Evolutionary conservation across 2,888 invertebrate genomes (phyloP).

Genomic region (Pseudococcus jackbeardsleyi): DNA sequence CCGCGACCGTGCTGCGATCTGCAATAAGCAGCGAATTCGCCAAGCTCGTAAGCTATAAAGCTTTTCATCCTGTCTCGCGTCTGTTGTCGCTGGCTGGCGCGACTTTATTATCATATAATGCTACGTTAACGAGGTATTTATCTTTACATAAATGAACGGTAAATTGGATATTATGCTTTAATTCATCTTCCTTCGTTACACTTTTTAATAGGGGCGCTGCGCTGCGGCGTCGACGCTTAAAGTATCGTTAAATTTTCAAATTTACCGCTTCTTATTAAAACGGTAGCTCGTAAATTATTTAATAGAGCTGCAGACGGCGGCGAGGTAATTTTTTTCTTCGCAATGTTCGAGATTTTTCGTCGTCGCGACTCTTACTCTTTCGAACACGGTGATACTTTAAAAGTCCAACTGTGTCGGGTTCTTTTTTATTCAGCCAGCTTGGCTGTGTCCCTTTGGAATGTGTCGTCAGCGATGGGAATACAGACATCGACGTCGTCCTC

Average conservation of each 20-base stretch:
- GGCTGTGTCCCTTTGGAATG: neutral
- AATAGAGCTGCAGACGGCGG: slow-evolving; percentile 3
- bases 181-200: slow-evolving; percentile 51
- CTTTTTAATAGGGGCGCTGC: slow-evolving; percentile 37
- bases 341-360: neutral
- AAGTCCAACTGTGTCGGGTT: neutral
- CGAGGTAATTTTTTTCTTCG: neutral
- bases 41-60: neutral
- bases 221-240: slow-evolving; percentile 36
- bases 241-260: slow-evolving; percentile 57
- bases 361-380: neutral
- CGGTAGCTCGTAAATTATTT: slow-evolving; percentile 45
- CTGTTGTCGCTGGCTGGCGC: neutral
- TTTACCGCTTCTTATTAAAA: slow-evolving; percentile 52
- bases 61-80: neutral
- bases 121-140: slow-evolving; percentile 54
- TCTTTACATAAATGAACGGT: slow-evolving; percentile 54
- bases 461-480: neutral
- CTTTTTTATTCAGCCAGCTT: neutral
- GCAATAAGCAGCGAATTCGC: neutral
- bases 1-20: slow-evolving; percentile 39
- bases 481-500: neutral
- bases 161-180: slow-evolving; percentile 55
- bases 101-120: slow-evolving; percentile 55
- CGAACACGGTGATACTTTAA: neutral